Evolutionary conservation across 64 coral and sea anemone species (phyloP).

Genomic region (Stichodactyla mertensii): DNA sequence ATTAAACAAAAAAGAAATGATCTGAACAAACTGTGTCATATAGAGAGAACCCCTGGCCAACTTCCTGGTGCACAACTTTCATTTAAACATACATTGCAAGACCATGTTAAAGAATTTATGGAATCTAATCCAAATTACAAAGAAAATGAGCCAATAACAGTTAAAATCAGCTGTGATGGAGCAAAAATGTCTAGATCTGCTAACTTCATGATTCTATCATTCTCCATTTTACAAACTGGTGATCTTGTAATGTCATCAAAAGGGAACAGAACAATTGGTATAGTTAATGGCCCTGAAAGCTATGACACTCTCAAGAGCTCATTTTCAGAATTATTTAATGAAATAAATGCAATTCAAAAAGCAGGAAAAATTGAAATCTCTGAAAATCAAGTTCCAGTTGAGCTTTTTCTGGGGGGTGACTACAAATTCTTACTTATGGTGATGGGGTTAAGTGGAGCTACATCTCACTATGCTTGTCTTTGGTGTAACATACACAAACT

Average conservation of each 20-base stretch:
- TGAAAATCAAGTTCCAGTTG: slow-evolving; percentile 10
- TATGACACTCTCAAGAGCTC: too few relatives aligned
- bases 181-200: slow-evolving; percentile 43
- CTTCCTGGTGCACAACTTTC: slow-evolving; percentile 48
- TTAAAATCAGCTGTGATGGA: slow-evolving; percentile 66
- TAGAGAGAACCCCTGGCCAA: slow-evolving; percentile 30
- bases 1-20: slow-evolving; percentile 48
- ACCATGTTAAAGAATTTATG: slow-evolving; percentile 34
- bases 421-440: not conserved
- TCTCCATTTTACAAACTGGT: slow-evolving; percentile 22
- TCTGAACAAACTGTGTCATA: slow-evolving; percentile 55
- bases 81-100: slow-evolving; percentile 40
- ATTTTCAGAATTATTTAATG: too few relatives aligned
- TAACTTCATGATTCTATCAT: slow-evolving; percentile 43
- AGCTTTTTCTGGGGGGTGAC: not conserved
- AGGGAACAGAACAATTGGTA: slow-evolving; percentile 27
- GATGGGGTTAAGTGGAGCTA: slow-evolving; percentile 4
- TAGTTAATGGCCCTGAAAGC: slow-evolving; percentile 40
- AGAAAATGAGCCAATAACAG: slow-evolving; percentile 35
- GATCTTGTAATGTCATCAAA: slow-evolving; percentile 33
- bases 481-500: slow-evolving; percentile 22
- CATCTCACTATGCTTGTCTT: slow-evolving; percentile 12
- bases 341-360: not conserved
- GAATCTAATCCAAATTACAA: slow-evolving; percentile 26
- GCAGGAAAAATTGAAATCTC: not conserved